Base-by-base conservation (phyloP, 2,113 vertebrate genomes). In the Pontoporia blainvillei region DNA sequence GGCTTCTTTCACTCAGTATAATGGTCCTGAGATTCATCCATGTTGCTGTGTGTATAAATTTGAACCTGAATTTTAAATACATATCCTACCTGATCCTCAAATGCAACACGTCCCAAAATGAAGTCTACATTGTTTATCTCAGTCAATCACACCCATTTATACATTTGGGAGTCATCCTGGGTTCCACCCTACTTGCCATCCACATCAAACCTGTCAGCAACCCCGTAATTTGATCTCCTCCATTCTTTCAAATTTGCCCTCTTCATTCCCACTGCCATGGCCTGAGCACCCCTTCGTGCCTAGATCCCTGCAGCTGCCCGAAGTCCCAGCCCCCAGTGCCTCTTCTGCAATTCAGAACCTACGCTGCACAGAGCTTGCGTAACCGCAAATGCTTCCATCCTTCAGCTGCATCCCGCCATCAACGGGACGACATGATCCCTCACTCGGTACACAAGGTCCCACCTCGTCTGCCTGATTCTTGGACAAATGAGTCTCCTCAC, bases 41-140 rank as follows among this genome's bases (percentile, higher is more conserved):
- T 36, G 41, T 9, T 41, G 67, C 1, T n/a, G n/a, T 15, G 21
- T n/a, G n/a, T 52, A 78, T 66, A 75, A 79, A 82, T 59, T 2
- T 82, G 27, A 87, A 87, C 49, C 36, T 75, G 27, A 87, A 66
- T 39, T 90, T 44, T 79, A 17, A 86, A 66, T 4, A 84, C 52
- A 27, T 61, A 39, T 10, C 31, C 17, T 6, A 62, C 20, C 62
- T 72, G 44, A 87, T 76, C 59, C 5, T 87, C 52, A 83, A 73
- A 86, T 49, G 31, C 13, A 61, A 12, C 71, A 59, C 10, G 62
- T n/a, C 78, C 54, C 85, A 29, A 73, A 14, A 73, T 57, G 69
- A 94, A 91, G 62, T 72, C 46, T 34, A 12, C 6, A 1, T 6
- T 8, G 2, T 49, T 36, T 39, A 31, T 36, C 36, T 25, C 20